phyloP scores from a whole-genome alignment of 2,797 vertebrate species.

The Nyctalus aviator region DNA sequence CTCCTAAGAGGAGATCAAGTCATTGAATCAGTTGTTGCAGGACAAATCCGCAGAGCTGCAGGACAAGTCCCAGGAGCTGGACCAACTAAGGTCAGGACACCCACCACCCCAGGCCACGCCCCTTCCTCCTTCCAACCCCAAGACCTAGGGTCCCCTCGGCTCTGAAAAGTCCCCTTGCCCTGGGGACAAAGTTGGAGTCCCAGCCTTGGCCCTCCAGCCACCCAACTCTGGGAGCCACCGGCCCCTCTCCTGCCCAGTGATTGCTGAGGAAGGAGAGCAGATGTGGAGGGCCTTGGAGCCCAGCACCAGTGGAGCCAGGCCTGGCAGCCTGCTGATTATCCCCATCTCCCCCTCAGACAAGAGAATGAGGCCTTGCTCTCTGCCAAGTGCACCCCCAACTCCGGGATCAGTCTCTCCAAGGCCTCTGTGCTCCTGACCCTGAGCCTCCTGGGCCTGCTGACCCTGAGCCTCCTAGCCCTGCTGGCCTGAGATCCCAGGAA shows the following conservation, averaged over 20 bases:
- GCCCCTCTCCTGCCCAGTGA: not conserved
- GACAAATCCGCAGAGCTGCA: not conserved
- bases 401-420: rapidly evolving
- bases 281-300: not conserved
- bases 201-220: not conserved
- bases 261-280: not conserved
- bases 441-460: not conserved
- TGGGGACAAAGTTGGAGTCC: not conserved
- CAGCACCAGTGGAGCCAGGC: not conserved
- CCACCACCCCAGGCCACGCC: rapidly evolving
- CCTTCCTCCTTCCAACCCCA: not conserved
- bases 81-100: not conserved
- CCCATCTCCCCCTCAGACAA: not conserved
- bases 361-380: rapidly evolving
- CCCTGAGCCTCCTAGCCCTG: not conserved
- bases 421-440: rapidly evolving
- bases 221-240: not conserved
- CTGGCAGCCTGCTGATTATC: not conserved
- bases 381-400: rapidly evolving
- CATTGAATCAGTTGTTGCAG: not conserved
- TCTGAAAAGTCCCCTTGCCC: not conserved
- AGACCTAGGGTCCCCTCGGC: not conserved
- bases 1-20: not conserved
- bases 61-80: rapidly evolving
- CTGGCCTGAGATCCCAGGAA: not conserved